Evolutionary conservation across 37 sponge, comb jelly and placozoan species (phyloP), one percentile per base, ranked within the genome.

Genomic region (Cliona cf. orientalis): DNA sequence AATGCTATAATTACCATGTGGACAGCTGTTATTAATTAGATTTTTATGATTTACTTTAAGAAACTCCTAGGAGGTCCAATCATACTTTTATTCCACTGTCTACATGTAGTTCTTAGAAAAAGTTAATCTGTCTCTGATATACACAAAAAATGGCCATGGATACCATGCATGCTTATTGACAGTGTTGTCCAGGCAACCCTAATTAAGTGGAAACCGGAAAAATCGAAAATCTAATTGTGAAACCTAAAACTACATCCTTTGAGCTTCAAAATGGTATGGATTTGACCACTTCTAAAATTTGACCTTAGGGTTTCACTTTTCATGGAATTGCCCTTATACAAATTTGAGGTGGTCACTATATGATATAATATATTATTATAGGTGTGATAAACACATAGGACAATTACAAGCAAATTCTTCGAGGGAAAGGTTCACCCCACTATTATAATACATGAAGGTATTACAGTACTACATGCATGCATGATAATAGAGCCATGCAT

Each of bases 231-330:
- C 26, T 29, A 19, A 65, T 31, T 26, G 26, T 21, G 19, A 36
- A 65, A 65, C 26, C 66, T 65, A 65, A 65, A 65, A 65, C 32
- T 65, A 33, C 66, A 65, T 33, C 19, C 66, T 34, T 65, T 65
- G 35, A 29, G 66, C 66, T 65, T 65, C 66, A 65, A 65, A 65
- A 65, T 65, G 32, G 35, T 65, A 29, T 65, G 66, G 66, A 65
- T 65, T 65, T 65, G 66, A 65, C 66, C 33, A 65, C 32, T 65
- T 65, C 17, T 65, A 65, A 65, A 33, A 65, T 65, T 65, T 65
- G 66, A 65, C 66, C 32, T 65, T 29, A 65, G 32, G 66, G 66
- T 65, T 65, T 65, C 66, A 65, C 66, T 65, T 65, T 65, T 65
- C 66, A 65, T 65, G 66, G 66, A 65, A 65, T 65, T 65, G 66